Base-by-base conservation (phyloP, 2,113 vertebrate species). In the Ageneiosus marmoratus region DNA sequence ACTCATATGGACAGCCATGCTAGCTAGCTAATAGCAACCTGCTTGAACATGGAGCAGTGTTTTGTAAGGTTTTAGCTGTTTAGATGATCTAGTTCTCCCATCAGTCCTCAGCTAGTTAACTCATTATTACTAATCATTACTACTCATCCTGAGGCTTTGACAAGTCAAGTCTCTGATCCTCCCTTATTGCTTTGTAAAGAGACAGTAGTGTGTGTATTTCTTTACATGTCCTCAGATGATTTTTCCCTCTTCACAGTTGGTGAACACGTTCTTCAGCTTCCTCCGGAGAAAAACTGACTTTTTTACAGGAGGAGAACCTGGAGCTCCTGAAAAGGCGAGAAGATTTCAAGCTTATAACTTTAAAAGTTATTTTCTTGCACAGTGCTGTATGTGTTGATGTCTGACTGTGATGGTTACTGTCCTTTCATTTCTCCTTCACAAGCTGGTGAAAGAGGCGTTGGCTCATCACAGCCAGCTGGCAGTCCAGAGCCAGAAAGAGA, bases 251-350 rank as follows among this genome's bases (percentile, higher is more conserved):
- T 67, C 27, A 9, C 94, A 99, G 97, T 90, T 99, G 5, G 95
- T 99, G 55, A 97, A 97, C 89, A 99, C 97, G 0, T 98, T 99
- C 91, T 99, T 99, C 90, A 97, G 97, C 85, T 99, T 99, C 89
- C 94, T 99, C 53, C 94, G 97, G 20, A 94, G 97, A 32, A 99
- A 98, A 92, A 99, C 97, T 0, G 97, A 99, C 89, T 99, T 99
- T 91, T 99, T 97, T 89, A 91, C 94, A 0, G 97, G 97, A 53
- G 97, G 96, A 48, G 97, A 98, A 50, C 51, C 92, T 0, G 96
- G 95, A 73, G 95, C 96, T 79, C 94, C 97, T 73, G 97, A 98
- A 85, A 97, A 97, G 96, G 97, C 98, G 87, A 86, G 46, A n/a
- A n/a, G n/a, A n/a, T n/a, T n/a, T n/a, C n/a, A n/a, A n/a, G n/a